Base-by-base conservation (phyloP, 2,888 invertebrate genomes). In the Caenorhabditis auriculariae region DNA sequence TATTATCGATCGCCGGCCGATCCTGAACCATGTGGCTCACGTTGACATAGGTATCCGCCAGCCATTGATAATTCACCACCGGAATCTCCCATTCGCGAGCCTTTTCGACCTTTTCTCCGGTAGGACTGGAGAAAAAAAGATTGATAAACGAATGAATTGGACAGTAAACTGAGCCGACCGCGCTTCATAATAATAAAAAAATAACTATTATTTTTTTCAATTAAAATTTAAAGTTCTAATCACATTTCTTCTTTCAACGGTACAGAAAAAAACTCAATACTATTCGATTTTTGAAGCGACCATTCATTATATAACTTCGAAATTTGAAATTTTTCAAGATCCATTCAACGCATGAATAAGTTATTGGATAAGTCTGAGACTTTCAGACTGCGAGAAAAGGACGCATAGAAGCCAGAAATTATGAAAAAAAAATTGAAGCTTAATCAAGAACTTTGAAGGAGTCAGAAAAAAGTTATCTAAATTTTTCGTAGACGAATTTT, bases 61-160 rank as follows among this genome's bases (percentile, higher is more conserved):
- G 54, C 76, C 77, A 78, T 39, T 67, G 65, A 49, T 60, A 72
- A 81, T 93, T 95, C 0, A 96, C 93, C 1, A 91, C 88, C 1
- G 91, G 91, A 37, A 90, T 89, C 75, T 88, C 89, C 91, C 92
- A 93, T 82, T 94, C 93, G 46, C 90, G 87, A 0, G 96, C 95
- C 73, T 90, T 90, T 63, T 88, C 86, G 83, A 89, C 91, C 84
- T 96, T 96, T 67, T 86, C 86, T 23, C 93, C 93, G 64, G 92
- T 17, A 6, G 17, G 23, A 24, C 49, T 49, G 47, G 12, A 46
- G 24, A 35, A 35, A 17, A 35, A 27, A 21, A 28, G 17, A 21
- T 38, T 46, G 21, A 27, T 28, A 46, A 9, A 17, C 7, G 12
- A 17, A 17, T 38, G 26, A 21, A n/a, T 41, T 17, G 9, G 35